A percentile compares a stretch with the other conserved stretches of the same genome.
Evolutionary conservation across 2,888 invertebrate species (phyloP).

Genomic region (Notodonta ziczac): DNA sequence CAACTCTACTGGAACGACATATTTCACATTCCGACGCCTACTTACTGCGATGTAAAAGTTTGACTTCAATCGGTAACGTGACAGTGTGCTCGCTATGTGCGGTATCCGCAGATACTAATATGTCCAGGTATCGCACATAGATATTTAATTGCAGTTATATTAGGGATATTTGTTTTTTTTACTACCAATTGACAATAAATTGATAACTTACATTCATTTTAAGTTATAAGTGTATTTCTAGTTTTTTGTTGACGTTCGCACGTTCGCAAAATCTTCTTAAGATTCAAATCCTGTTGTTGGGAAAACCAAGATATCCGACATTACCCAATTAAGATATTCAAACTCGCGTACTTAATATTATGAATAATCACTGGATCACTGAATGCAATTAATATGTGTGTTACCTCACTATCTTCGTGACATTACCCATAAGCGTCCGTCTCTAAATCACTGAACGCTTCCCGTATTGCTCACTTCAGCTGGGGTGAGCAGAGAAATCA

Average conservation of each 20-base stretch:
- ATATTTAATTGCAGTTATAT: too few relatives aligned
- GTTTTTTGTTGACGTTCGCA: too few relatives aligned
- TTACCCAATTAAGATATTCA: too few relatives aligned
- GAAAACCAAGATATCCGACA: too few relatives aligned
- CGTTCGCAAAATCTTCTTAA: too few relatives aligned
- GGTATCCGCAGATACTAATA: conserved; percentile 15
- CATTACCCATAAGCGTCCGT: conserved; percentile 16
- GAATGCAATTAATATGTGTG: not conserved
- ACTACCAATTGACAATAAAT: too few relatives aligned
- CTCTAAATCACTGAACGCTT: conserved; percentile 27
- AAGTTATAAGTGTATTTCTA: too few relatives aligned
- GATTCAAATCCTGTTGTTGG: too few relatives aligned
- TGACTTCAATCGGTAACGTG: conserved; percentile 42
- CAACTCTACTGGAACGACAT: conserved; percentile 26
- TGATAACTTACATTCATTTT: too few relatives aligned
- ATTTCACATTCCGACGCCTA: conserved; percentile 52
- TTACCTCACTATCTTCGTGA: conserved; percentile 10
- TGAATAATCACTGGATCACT: too few relatives aligned
- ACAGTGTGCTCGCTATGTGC: conserved; percentile 22
- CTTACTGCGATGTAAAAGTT: conserved; percentile 59
- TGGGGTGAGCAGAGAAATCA: conserved; percentile 51
- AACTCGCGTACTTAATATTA: too few relatives aligned
- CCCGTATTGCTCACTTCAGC: conserved; percentile 23
- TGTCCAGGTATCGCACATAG: not conserved
- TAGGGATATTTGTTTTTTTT: too few relatives aligned